Conservation (phyloP, 2,888 invertebrate species). For the Pammene fasciana region DNA sequence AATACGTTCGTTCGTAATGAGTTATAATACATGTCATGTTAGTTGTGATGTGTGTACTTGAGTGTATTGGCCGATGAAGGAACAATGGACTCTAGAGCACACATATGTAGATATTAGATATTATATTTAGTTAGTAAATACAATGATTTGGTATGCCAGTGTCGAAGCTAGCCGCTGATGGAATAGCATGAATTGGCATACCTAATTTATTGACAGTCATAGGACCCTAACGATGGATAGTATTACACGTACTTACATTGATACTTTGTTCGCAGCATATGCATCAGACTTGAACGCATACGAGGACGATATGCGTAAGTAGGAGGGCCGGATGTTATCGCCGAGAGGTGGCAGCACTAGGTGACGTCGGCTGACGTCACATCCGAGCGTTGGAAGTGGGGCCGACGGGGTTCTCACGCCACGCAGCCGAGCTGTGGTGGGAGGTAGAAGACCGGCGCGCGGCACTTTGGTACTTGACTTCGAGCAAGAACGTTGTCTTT, state of each 20-base stretch:
- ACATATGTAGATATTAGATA: no score
- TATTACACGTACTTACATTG: no score
- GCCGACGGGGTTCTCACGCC: no score
- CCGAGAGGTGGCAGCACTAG: no score
- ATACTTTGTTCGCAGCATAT: slow-evolving; percentile 27
- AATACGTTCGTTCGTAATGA: neutral
- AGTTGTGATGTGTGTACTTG: neutral
- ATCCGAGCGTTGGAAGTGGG: no score
- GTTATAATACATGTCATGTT: neutral
- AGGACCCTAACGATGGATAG: no score
- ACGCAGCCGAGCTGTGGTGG: no score
- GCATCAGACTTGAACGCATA: slow-evolving; percentile 36
- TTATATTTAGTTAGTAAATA: neutral
- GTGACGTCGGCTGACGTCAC: no score
- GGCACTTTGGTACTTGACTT: no score
- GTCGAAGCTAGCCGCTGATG: slow-evolving; percentile 14
- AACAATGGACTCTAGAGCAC: slow-evolving; percentile 1
- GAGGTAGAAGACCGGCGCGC: no score
- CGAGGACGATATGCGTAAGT: slow-evolving; percentile 37
- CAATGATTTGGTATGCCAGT: neutral
- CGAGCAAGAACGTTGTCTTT: no score
- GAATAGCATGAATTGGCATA: neutral
- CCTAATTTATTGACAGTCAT: neutral
- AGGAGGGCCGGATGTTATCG: slow-evolving; percentile 18
- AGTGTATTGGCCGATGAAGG: slow-evolving; percentile 14